phyloP scores from a whole-genome alignment of 2,113 vertebrate genomes.

The Verasper variegatus region DNA sequence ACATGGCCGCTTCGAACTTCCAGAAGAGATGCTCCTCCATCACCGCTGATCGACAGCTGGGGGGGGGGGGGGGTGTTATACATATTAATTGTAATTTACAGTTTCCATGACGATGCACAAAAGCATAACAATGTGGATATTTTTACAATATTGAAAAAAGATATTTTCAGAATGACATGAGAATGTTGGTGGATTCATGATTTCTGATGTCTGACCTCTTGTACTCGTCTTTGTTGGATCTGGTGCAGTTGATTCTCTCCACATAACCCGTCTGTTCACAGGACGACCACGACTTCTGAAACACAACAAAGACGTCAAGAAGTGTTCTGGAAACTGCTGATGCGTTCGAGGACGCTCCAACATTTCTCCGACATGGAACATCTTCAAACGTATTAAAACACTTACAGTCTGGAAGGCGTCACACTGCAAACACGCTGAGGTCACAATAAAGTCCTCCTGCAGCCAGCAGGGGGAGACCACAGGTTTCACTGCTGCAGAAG shows the following conservation, averaged over 20 bases:
- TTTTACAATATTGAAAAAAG: no score
- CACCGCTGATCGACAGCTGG: slow-evolving; percentile 66
- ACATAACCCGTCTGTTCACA: slow-evolving; percentile 68
- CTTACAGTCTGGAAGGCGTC: slow-evolving; percentile 64
- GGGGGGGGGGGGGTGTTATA: not conserved
- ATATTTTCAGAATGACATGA: no score
- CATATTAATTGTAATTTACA: no score
- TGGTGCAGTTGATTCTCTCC: slow-evolving; percentile 70
- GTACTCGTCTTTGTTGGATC: slow-evolving; percentile 62
- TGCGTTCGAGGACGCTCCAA: no score
- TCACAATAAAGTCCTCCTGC: slow-evolving; percentile 70
- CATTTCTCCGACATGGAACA: not conserved
- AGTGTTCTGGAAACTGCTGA: not conserved
- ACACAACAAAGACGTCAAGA: not conserved
- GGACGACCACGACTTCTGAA: slow-evolving; percentile 59
- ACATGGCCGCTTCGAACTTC: slow-evolving; percentile 70
- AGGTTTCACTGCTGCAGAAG: slow-evolving; percentile 31
- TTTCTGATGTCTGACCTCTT: slow-evolving; percentile 54
- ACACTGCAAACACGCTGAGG: slow-evolving; percentile 49
- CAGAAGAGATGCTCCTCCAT: slow-evolving; percentile 76
- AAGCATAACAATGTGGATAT: no score
- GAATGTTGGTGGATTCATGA: no score
- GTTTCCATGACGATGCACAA: no score
- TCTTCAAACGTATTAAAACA: not conserved
- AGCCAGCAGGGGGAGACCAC: slow-evolving; percentile 65